Conservation (phyloP, 2,113 vertebrate species). For the Alethe diademata region DNA sequence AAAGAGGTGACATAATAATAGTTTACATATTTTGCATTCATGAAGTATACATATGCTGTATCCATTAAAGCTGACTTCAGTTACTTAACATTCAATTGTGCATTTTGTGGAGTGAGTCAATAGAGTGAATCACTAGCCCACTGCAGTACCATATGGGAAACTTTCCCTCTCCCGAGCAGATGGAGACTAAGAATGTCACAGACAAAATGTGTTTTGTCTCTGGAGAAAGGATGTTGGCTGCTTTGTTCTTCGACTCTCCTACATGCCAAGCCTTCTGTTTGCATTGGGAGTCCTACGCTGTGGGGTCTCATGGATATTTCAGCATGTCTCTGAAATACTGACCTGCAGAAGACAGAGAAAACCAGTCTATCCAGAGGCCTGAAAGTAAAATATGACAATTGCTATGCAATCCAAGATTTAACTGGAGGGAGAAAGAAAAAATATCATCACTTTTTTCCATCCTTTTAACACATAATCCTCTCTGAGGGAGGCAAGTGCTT, state of each 20-base stretch:
- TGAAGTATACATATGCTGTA: slow-evolving; percentile 55
- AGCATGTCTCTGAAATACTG: not conserved
- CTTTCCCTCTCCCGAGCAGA: slow-evolving; percentile 69
- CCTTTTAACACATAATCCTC: not conserved
- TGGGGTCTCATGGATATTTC: slow-evolving; percentile 32
- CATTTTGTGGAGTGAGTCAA: slow-evolving; percentile 50
- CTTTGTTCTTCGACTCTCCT: slow-evolving; percentile 61
- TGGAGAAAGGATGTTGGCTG: slow-evolving; percentile 64
- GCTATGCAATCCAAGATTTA: not conserved
- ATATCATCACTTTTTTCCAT: not conserved
- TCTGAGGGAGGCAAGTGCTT: not conserved
- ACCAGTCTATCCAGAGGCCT: not conserved
- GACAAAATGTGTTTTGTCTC: slow-evolving; percentile 76
- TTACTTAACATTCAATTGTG: slow-evolving; percentile 67
- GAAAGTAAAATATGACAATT: not conserved
- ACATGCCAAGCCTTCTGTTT: slow-evolving; percentile 67
- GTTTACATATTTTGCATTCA: slow-evolving; percentile 50
- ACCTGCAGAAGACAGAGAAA: not conserved
- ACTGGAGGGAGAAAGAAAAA: not conserved
- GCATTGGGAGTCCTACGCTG: not conserved
- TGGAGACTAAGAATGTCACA: slow-evolving; percentile 70
- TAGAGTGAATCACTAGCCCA: slow-evolving; percentile 53
- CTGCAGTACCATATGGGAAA: slow-evolving; percentile 66
- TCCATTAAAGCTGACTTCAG: slow-evolving; percentile 50
- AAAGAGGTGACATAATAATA: slow-evolving; percentile 22